These are phyloP conservation scores for Melieria crassipennis DNA, from an alignment of 2,888 invertebrate genomes.

Conservation along the genomic window DNA sequence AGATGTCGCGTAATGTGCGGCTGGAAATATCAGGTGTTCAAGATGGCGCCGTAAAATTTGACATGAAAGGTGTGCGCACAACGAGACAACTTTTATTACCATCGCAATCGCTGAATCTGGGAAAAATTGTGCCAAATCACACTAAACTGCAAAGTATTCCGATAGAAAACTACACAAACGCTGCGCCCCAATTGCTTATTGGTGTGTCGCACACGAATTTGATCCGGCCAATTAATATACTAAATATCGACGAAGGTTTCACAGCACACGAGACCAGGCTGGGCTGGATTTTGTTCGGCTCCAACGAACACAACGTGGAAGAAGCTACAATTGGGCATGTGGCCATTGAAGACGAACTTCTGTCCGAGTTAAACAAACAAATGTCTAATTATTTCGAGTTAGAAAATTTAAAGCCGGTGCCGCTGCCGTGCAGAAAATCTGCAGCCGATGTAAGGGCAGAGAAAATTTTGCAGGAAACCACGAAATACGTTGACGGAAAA, in stretches of 20 bases:
- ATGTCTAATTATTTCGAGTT: not conserved
- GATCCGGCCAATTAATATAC: not conserved
- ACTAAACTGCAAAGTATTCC: not conserved
- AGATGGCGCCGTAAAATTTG: not conserved
- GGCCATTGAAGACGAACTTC: not conserved
- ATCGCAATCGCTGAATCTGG: constrained; percentile 8
- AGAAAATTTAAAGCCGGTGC: constrained; percentile 11
- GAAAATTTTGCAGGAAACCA: not conserved
- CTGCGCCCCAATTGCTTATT: constrained; percentile 5
- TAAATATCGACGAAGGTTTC: constrained; percentile 5
- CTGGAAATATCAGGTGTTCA: constrained; percentile 1
- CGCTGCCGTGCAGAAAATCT: not conserved
- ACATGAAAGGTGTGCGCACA: constrained; percentile 6
- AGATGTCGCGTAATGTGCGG: not conserved
- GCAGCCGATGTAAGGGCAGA: constrained; percentile 5
- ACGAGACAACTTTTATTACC: constrained; percentile 5
- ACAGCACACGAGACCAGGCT: constrained; percentile 2
- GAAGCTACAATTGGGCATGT: not conserved
- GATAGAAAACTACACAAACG: constrained; percentile 1
- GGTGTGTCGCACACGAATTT: constrained; percentile 5
- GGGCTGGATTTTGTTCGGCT: constrained; percentile 3
- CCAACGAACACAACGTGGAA: not conserved
- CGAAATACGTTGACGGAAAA: not conserved
- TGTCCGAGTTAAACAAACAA: constrained; percentile 1
- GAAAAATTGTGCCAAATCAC: not conserved